These are phyloP conservation scores for Sinopyrophorus schimmeli DNA, from an alignment of 2,888 invertebrate genomes.

Conservation along the genomic window DNA sequence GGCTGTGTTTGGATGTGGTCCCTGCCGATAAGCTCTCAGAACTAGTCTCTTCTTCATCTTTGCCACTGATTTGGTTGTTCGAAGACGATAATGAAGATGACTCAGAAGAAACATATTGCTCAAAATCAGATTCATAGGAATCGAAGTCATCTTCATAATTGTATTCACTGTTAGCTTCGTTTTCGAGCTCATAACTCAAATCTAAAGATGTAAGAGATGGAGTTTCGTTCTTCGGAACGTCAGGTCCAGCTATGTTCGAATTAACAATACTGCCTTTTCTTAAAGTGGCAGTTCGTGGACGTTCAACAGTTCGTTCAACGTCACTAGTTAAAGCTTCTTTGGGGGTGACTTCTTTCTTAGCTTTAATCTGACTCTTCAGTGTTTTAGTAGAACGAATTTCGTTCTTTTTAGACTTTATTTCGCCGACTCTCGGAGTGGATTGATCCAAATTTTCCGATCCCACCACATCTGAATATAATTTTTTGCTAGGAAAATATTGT, in stretches of 20 bases:
- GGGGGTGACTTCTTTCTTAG: no score
- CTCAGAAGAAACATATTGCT: constrained; percentile 45
- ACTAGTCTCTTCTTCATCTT: constrained; percentile 32
- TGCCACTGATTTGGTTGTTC: constrained; percentile 14
- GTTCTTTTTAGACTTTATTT: no score
- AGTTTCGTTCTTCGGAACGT: constrained; percentile 37
- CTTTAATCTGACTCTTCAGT: no score
- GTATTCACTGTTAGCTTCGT: constrained; percentile 3
- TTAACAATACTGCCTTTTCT: constrained; percentile 50
- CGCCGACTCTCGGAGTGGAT: no score
- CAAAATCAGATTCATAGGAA: constrained; percentile 63
- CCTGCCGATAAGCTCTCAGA: constrained; percentile 15
- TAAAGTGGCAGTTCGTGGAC: constrained; percentile 53
- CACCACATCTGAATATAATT: constrained; percentile 46
- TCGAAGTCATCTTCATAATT: constrained; percentile 63
- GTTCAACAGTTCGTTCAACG: constrained; percentile 34
- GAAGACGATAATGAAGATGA: constrained; percentile 37
- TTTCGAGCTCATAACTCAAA: constrained; percentile 12
- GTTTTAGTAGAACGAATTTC: no score
- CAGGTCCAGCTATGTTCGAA: constrained; percentile 48
- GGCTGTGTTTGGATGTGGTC: constrained; percentile 16
- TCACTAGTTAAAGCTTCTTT: no score
- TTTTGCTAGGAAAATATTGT: constrained; percentile 52
- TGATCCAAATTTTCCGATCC: no score
- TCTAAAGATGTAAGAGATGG: constrained; percentile 18